Percentiles rank a stretch among this genome's conserved stretches.
Evolutionary conservation across 2,797 vertebrate species (phyloP).

Genomic region (Pampus argenteus): DNA sequence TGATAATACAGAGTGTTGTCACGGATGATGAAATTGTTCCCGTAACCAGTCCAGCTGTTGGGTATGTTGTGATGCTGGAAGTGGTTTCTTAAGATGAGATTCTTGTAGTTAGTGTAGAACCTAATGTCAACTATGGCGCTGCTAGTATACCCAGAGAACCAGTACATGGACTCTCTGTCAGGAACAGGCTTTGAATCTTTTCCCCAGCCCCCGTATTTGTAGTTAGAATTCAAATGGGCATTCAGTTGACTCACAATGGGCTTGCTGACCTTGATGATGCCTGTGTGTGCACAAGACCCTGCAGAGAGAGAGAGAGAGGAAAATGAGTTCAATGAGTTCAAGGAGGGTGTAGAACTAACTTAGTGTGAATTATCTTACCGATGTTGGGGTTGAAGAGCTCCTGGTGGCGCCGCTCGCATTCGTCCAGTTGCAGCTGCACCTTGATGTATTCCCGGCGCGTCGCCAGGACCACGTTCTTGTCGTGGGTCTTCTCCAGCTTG

Average conservation of each 20-base stretch:
- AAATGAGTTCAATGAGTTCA: neutral
- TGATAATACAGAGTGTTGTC: slow-evolving; percentile 82
- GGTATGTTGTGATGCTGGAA: slow-evolving; percentile 55
- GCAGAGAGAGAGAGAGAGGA: neutral
- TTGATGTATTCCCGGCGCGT: slow-evolving; percentile 68
- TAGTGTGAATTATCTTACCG: slow-evolving; percentile 44
- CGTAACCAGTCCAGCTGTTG: slow-evolving; percentile 67
- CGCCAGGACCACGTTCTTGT: slow-evolving; percentile 66
- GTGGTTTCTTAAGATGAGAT: slow-evolving; percentile 72
- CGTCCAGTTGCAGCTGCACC: slow-evolving; percentile 74
- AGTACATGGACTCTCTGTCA: slow-evolving; percentile 77
- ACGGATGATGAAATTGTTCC: slow-evolving; percentile 80
- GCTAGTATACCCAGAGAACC: slow-evolving; percentile 67
- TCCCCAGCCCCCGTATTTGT: slow-evolving; percentile 80
- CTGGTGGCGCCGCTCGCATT: slow-evolving; percentile 73
- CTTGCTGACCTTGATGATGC: slow-evolving; percentile 74
- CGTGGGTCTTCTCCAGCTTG: slow-evolving; percentile 65
- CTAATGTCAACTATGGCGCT: slow-evolving; percentile 55
- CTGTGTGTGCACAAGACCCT: slow-evolving; percentile 79
- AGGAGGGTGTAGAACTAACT: neutral
- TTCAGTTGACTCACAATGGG: slow-evolving; percentile 81
- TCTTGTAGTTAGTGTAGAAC: slow-evolving; percentile 78
- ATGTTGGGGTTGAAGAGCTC: slow-evolving; percentile 75
- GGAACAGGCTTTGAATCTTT: slow-evolving; percentile 80
- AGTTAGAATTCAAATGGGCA: slow-evolving; percentile 55